These are phyloP conservation scores for Allophyes oxyacanthae DNA, from an alignment of 2,888 invertebrate species.

Conservation along the genomic window DNA sequence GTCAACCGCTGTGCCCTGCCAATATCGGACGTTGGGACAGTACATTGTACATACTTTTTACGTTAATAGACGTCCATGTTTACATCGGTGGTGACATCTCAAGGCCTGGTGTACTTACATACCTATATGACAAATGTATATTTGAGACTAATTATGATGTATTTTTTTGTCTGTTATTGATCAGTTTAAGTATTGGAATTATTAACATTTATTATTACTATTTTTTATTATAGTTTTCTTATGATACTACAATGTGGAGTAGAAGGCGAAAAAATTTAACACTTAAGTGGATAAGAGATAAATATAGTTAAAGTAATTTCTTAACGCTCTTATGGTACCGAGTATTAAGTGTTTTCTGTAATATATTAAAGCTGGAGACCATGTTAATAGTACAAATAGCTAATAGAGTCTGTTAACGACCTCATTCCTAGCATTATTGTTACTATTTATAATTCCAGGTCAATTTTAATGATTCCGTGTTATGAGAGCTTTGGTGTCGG, in stretches of 20 bases:
- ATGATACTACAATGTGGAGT: no score
- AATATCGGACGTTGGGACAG: conserved; percentile 28
- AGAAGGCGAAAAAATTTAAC: no score
- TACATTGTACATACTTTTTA: conserved; percentile 27
- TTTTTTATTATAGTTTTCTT: no score
- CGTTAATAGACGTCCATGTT: conserved; percentile 32
- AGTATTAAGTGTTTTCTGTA: no score
- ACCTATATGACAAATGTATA: background rate
- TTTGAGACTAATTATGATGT: no score
- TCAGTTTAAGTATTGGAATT: no score
- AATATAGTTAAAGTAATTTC: no score
- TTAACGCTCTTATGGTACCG: no score
- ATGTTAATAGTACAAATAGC: conserved; percentile 5
- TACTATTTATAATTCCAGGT: conserved; percentile 50
- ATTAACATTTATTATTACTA: no score
- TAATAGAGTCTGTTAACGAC: conserved; percentile 11
- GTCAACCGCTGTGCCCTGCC: conserved; percentile 31
- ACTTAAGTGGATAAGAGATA: no score
- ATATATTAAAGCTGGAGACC: background rate
- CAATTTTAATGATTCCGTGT: conserved; percentile 44
- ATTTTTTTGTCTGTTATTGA: no score
- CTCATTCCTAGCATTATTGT: conserved; percentile 35
- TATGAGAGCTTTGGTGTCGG: conserved; percentile 12
- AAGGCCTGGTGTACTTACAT: conserved; percentile 3
- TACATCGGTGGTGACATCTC: conserved; percentile 28